phyloP scores from a whole-genome alignment of 2,113 vertebrate species.

The Antennarius striatus region DNA sequence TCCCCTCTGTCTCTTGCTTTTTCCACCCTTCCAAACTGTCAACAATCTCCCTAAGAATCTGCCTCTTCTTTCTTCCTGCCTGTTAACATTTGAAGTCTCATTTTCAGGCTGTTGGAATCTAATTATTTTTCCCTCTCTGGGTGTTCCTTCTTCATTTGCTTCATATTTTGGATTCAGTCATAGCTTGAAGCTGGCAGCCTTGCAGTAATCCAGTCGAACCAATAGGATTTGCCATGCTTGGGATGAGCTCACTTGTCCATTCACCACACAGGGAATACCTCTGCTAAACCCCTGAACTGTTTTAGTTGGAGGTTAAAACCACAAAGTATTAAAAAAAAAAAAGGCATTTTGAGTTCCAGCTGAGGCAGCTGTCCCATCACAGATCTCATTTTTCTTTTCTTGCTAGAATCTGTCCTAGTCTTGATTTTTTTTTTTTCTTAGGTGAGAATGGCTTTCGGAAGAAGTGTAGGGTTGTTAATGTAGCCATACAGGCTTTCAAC shows the following conservation, averaged over 20 bases:
- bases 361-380: slow-evolving; percentile 20
- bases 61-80: background rate
- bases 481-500: background rate
- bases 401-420: background rate
- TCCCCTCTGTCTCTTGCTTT: slow-evolving; percentile 21
- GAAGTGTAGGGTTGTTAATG: background rate
- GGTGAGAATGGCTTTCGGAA: background rate
- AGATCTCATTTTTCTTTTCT: background rate
- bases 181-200: slow-evolving; percentile 28
- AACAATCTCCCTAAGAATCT: no score
- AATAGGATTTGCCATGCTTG: slow-evolving; percentile 51
- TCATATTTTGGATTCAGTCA: slow-evolving; percentile 31
- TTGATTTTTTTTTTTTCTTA: background rate
- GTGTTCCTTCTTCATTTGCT: slow-evolving; percentile 31
- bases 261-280: slow-evolving; percentile 47
- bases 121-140: slow-evolving; percentile 31
- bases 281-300: slow-evolving; percentile 22
- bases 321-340: background rate
- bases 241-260: slow-evolving; percentile 46
- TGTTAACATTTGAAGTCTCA: slow-evolving; percentile 19
- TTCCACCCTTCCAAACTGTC: background rate
- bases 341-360: slow-evolving; percentile 7
- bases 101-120: slow-evolving; percentile 34
- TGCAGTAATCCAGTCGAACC: slow-evolving; percentile 45
- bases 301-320: slow-evolving; percentile 20